phyloP scores from a whole-genome alignment of 2,797 vertebrate genomes.

The Molossus alvarezi region DNA sequence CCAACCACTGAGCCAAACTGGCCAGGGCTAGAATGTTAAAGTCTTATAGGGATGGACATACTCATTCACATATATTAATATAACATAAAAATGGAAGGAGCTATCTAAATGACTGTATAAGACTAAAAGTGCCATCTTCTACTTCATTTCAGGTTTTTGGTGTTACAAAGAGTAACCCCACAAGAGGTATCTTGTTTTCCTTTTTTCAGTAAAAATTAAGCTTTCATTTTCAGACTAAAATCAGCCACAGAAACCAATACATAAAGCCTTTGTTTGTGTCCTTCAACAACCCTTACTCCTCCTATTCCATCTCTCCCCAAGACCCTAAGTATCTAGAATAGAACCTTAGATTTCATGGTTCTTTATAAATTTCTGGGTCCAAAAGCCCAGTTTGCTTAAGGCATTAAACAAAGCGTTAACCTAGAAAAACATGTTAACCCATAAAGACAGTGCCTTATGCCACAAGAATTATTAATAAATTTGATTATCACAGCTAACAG shows the following conservation, averaged over 20 bases:
- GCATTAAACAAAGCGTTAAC: constrained; percentile 38
- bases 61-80: constrained; percentile 31
- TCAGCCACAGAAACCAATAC: constrained; percentile 38
- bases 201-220: constrained; percentile 46
- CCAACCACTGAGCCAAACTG: too few species aligned
- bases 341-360: constrained; percentile 24
- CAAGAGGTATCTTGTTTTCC: neutral
- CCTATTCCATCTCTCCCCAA: neutral
- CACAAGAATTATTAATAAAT: constrained; percentile 49
- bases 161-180: constrained; percentile 35
- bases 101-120: constrained; percentile 45
- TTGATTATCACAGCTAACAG: constrained; percentile 38
- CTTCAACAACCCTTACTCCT: neutral
- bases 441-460: neutral
- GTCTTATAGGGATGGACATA: constrained; percentile 9
- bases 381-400: constrained; percentile 22
- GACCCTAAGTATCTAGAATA: neutral
- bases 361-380: constrained; percentile 52
- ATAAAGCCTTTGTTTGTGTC: neutral
- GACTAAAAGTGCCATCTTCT: constrained; percentile 41
- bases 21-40: constrained; percentile 9
- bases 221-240: constrained; percentile 71
- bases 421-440: constrained; percentile 20
- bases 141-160: constrained; percentile 26
- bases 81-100: constrained; percentile 27